A percentile compares a stretch with the other conserved stretches of the same genome.
Evolutionary conservation across 2,113 vertebrate species (phyloP).

Genomic region (Hydrolagus affinis): DNA sequence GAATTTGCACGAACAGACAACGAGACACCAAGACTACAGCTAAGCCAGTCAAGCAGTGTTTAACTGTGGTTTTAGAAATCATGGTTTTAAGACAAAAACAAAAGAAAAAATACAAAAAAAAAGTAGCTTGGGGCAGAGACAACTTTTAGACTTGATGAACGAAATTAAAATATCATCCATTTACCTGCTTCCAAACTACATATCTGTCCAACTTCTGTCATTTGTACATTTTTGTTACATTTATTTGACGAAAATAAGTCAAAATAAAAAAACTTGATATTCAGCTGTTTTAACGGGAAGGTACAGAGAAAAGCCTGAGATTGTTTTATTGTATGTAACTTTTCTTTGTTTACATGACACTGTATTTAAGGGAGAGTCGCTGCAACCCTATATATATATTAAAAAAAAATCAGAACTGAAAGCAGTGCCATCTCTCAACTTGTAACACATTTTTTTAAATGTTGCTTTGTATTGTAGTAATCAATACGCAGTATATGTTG

Average conservation of each 20-base stretch:
- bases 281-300: conserved; percentile 32
- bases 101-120: conserved; percentile 7
- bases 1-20: conserved; percentile 26
- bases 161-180: conserved; percentile 25
- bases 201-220: conserved; percentile 24
- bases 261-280: conserved; percentile 24
- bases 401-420: conserved; percentile 31
- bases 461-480: conserved; percentile 64
- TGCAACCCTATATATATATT: conserved; percentile 37
- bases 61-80: conserved; percentile 27
- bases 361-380: conserved; percentile 42
- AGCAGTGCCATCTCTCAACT: conserved; percentile 46
- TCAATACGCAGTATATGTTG: conserved; percentile 58
- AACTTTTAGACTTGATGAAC: conserved; percentile 20
- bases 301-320: conserved; percentile 32
- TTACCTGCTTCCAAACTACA: conserved; percentile 32
- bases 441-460: conserved; percentile 45
- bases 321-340: conserved; percentile 36
- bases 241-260: conserved; percentile 17
- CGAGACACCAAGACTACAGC: conserved; percentile 17
- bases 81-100: conserved; percentile 16
- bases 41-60: conserved; percentile 30
- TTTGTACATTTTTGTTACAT: conserved; percentile 29
- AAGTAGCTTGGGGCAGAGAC: conserved; percentile 9
- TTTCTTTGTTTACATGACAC: conserved; percentile 49